Evolutionary conservation across 2,888 invertebrate genomes (phyloP).

Genomic region (Molorchus minor): DNA sequence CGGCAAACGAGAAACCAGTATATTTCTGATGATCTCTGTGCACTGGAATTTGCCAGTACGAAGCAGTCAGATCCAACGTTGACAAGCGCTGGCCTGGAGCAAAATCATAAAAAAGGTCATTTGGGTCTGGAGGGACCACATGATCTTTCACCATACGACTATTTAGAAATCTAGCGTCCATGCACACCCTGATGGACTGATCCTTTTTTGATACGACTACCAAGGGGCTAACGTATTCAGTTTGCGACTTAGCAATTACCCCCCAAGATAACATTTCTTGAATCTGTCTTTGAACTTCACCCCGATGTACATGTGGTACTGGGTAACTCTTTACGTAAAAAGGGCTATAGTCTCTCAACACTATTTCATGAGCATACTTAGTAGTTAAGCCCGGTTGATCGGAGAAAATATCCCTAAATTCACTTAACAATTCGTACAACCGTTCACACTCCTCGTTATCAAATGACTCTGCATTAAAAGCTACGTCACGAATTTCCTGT

Average conservation of each 20-base stretch:
- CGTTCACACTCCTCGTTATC: background rate
- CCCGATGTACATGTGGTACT: conserved; percentile 1
- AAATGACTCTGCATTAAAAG: background rate
- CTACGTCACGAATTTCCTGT: conserved; percentile 1
- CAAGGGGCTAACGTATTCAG: conserved; percentile 30
- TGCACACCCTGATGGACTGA: conserved; percentile 3
- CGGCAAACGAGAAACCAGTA: background rate
- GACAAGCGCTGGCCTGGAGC: background rate
- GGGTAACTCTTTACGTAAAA: conserved; percentile 12
- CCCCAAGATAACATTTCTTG: conserved; percentile 20
- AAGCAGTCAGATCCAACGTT: background rate
- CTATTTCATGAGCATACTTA: conserved; percentile 15
- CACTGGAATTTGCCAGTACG: background rate
- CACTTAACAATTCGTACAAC: conserved; percentile 10
- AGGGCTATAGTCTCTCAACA: conserved; percentile 3
- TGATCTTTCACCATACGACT: background rate
- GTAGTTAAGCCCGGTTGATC: conserved; percentile 8
- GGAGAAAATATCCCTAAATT: background rate
- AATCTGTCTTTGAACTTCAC: background rate
- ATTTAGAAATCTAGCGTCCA: background rate
- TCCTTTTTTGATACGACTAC: conserved; percentile 34
- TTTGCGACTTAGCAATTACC: conserved; percentile 8
- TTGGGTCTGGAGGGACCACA: background rate
- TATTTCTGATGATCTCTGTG: background rate
- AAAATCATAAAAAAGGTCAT: background rate